A percentile compares a stretch with the other conserved stretches of the same genome.
Conservation (phyloP, 2,888 invertebrate species). For the Thyatira batis region DNA sequence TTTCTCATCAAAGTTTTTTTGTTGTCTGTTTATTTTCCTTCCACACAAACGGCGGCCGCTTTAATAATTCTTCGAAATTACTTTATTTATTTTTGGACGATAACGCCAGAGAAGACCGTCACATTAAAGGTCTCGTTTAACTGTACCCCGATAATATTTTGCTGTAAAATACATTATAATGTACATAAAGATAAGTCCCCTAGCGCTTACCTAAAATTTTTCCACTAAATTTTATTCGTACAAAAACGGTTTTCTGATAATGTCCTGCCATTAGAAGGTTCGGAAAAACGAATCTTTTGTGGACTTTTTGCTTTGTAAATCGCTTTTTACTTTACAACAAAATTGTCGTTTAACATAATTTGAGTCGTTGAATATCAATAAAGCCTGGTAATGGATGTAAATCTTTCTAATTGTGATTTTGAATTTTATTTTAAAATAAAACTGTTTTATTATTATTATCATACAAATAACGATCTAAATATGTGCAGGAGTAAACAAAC, state of each 20-base stretch:
- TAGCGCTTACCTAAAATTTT: conserved; percentile 58
- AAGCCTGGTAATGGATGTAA: conserved; percentile 26
- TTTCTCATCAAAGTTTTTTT: conserved; percentile 49
- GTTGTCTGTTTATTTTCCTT: conserved; percentile 56
- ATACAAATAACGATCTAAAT: conserved; percentile 30
- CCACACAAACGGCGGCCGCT: conserved; percentile 40
- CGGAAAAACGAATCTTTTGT: conserved; percentile 59
- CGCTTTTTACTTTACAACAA: conserved; percentile 37
- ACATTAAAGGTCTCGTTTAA: conserved; percentile 57
- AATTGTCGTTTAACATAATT: conserved; percentile 41
- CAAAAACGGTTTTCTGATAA: conserved; percentile 72
- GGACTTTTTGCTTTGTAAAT: conserved; percentile 48
- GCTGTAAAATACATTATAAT: conserved; percentile 68
- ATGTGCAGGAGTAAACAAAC: conserved; percentile 40
- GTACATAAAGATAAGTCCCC: conserved; percentile 70
- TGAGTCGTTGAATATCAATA: conserved; percentile 25
- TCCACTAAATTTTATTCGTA: conserved; percentile 65
- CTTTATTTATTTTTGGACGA: conserved; percentile 56
- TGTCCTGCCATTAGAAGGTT: conserved; percentile 67
- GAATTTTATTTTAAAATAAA: conserved; percentile 27
- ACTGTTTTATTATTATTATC: conserved; percentile 33
- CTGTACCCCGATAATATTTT: conserved; percentile 64
- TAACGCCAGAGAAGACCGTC: conserved; percentile 51
- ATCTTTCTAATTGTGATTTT: conserved; percentile 33
- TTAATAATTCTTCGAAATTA: conserved; percentile 63